Evolutionary conservation across 2,113 vertebrate species (phyloP), one percentile per base, ranked within the genome.

Genomic region (Meleagris gallopavo): DNA sequence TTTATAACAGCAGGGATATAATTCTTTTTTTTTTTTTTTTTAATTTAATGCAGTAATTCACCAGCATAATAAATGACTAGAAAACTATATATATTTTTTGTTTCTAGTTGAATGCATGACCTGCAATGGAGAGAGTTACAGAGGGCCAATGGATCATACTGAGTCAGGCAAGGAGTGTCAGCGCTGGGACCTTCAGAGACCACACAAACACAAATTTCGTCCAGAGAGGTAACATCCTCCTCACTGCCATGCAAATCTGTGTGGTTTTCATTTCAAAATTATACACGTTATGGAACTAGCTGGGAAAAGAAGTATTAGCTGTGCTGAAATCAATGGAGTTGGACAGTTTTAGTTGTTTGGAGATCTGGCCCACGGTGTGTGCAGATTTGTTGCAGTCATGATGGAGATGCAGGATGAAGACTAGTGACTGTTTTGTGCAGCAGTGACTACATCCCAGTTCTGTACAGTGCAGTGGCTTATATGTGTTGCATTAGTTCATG

Each of bases 91-190:
- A 16, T 89, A 75, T 40, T 34, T 95, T 97, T 83, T 90, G 70
- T 97, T 85, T 86, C 64, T 88, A 99, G 99, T 99, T 97, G 99
- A 99, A 97, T 99, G 99, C 94, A 97, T 99, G 97, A 98, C 97
- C 60, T 99, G 99, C 96, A 99, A 99, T 90, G 99, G 99, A 36
- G 99, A 99, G 97, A 98, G 97, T 95, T 99, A 99, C 81, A 98
- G 99, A 97, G 99, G 99, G 74, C 99, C 99, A n/a, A 98, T 99
- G 99, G 99, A 99, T 98, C 98, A 98, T 95, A 99, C 99, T 0
- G 98, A 99, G 92, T 98, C 98, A 3, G 99, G 99, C 89, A 99
- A 98, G 90, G 98, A 98, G 96, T 99, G 99, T 90, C 99, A 99
- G 95, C 98, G 99, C 64, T 99, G 99, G 99, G 99, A 99, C 97